Evolutionary conservation across 2,888 invertebrate species (phyloP).

Genomic region (Acrobasis consociella): DNA sequence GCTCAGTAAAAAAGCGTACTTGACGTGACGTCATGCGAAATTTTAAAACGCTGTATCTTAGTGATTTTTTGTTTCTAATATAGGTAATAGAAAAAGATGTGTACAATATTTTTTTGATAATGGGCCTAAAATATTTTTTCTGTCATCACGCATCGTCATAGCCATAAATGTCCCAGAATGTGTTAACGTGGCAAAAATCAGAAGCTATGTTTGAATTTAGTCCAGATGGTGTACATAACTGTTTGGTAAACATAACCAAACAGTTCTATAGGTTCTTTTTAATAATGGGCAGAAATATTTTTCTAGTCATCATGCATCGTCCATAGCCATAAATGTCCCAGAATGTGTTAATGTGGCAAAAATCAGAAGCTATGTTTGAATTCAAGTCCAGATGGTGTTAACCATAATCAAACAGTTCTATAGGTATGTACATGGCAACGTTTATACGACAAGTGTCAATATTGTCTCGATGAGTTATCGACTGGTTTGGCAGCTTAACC

Average conservation of each 20-base stretch:
- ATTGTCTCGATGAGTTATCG: not conserved
- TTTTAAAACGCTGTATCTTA: too few relatives aligned
- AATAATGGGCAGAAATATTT: too few relatives aligned
- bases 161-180: too few relatives aligned
- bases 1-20: too few relatives aligned
- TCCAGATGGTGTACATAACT: constrained; percentile 6
- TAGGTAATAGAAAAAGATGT: too few relatives aligned
- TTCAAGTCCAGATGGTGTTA: not conserved
- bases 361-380: not conserved
- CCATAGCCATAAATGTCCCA: too few relatives aligned
- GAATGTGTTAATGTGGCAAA: not conserved
- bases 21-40: too few relatives aligned
- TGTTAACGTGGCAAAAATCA: not conserved
- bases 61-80: too few relatives aligned
- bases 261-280: not conserved
- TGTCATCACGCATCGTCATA: too few relatives aligned
- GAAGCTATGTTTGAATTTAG: not conserved
- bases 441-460: not conserved
- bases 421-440: not conserved
- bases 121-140: too few relatives aligned
- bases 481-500: not conserved
- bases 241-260: constrained; percentile 4
- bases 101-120: too few relatives aligned
- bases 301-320: too few relatives aligned
- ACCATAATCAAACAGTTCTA: constrained; percentile 4